phyloP scores from a whole-genome alignment of 2,888 invertebrate genomes.

The Idaea biselata region DNA sequence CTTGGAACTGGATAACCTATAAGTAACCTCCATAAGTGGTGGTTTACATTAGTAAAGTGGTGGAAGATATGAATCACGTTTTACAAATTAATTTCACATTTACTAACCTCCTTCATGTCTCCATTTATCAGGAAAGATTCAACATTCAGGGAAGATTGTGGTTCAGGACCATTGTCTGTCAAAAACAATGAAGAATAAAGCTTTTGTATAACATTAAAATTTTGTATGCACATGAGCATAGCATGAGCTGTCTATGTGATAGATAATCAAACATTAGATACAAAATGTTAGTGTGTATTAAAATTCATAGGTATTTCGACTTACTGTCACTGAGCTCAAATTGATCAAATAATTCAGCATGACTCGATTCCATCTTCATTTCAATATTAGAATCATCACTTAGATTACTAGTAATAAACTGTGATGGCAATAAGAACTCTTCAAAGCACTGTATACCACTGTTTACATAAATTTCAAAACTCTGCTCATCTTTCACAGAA shows the following conservation, averaged over 20 bases:
- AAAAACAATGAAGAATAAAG: neutral
- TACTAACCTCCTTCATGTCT: slow-evolving; percentile 40
- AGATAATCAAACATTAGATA: neutral
- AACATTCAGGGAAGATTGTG: slow-evolving; percentile 41
- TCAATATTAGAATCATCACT: slow-evolving; percentile 2
- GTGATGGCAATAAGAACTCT: neutral
- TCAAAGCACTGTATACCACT: neutral
- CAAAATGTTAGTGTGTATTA: neutral
- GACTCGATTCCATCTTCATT: slow-evolving; percentile 1
- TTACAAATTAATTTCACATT: neutral
- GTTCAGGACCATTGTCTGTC: neutral
- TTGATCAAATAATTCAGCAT: slow-evolving; percentile 1
- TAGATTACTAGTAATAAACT: neutral
- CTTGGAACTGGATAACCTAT: no score
- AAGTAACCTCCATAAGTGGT: no score
- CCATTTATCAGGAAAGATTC: slow-evolving; percentile 55
- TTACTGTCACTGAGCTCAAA: slow-evolving; percentile 3
- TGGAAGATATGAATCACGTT: no score
- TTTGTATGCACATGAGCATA: no score
- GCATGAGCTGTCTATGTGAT: neutral
- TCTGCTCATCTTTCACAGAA: slow-evolving; percentile 26
- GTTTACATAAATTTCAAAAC: neutral
- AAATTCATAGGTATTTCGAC: neutral
- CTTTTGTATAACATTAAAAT: no score
- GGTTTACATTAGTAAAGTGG: no score